Base-by-base conservation (phyloP, 2,797 vertebrate genomes). In the Scomberomorus guttatus region DNA sequence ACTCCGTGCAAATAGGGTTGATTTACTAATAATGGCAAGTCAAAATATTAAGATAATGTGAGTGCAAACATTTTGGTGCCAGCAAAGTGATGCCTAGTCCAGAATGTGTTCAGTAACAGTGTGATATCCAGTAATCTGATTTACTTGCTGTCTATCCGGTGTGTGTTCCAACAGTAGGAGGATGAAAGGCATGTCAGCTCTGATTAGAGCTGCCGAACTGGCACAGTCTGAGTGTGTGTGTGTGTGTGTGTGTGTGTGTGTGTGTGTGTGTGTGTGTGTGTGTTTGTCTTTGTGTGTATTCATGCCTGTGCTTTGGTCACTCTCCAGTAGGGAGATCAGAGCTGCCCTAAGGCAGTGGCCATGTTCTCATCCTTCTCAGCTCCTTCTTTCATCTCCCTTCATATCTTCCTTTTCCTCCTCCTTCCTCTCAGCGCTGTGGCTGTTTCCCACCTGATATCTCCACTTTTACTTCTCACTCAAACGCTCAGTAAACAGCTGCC, bases 121-220 rank as follows among this genome's bases (percentile, higher is more conserved):
- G 71, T 85, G 73, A 90, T 88, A 89, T 65, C 77, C 84, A 75
- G 79, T 88, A 88, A 90, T 92, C 87, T 81, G 84, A 87, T 93
- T 88, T 77, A 80, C 68, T 84, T 73, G 77, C 75, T 80, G 85
- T 85, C 76, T 87, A 48, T 79, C 65, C 15, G 17, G 54, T 54
- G 71, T 82, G 65, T 87, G 79, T 82, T 91, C 77, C 88, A 82
- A 65, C 85, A 76, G 90, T 89, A 82, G 89, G 89, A 93, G 86
- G 89, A 94, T 94, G 87, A 93, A 93, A 93, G 84, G 77, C 89
- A 79, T 81, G 89, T 91, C 87, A 76, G 77, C 81, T 61, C 61
- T 76, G 81, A 93, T 92, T 90, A 87, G 68, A 84, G 81, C 85
- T 72, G 82, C 75, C 34, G 61, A 89, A 80, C 82, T 90, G 89